Percentiles rank a stretch among this genome's conserved stretches.
Conservation (phyloP, 2,113 vertebrate species). For the Nyctereutes procyonoides region DNA sequence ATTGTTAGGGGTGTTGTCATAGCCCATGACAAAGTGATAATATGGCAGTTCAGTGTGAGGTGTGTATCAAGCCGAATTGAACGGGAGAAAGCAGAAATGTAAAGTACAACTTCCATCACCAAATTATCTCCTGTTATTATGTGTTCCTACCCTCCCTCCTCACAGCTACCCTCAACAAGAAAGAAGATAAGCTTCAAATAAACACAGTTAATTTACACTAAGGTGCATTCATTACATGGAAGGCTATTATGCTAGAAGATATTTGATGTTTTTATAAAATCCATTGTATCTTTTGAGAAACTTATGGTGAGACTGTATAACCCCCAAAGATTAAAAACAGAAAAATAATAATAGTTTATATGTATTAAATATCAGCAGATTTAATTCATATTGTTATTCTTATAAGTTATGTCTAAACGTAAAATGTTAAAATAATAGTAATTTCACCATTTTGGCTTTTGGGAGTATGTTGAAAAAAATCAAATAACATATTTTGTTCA, state of each 20-base stretch:
- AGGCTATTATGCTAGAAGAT: constrained; percentile 46
- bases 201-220: constrained; percentile 64
- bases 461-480: background rate
- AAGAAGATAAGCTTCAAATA: background rate
- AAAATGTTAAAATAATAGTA: background rate
- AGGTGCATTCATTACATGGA: constrained; percentile 69
- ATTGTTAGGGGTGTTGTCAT: constrained; percentile 84
- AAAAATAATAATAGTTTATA: constrained; percentile 1
- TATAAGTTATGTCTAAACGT: background rate
- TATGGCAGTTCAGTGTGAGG: constrained; percentile 60
- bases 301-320: background rate
- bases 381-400: constrained; percentile 10
- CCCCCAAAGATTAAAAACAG: background rate
- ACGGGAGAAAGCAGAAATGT: constrained; percentile 63
- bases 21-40: constrained; percentile 83
- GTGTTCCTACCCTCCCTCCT: background rate
- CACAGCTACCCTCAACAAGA: constrained; percentile 14
- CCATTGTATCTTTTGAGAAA: background rate
- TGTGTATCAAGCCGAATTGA: constrained; percentile 58
- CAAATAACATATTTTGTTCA: background rate
- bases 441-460: background rate
- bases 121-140: background rate
- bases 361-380: background rate
- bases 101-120: constrained; percentile 60
- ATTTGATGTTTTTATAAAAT: constrained; percentile 37